Evolutionary conservation across 2,888 invertebrate species (phyloP).

Genomic region (Ramazzottius varieornatus): DNA sequence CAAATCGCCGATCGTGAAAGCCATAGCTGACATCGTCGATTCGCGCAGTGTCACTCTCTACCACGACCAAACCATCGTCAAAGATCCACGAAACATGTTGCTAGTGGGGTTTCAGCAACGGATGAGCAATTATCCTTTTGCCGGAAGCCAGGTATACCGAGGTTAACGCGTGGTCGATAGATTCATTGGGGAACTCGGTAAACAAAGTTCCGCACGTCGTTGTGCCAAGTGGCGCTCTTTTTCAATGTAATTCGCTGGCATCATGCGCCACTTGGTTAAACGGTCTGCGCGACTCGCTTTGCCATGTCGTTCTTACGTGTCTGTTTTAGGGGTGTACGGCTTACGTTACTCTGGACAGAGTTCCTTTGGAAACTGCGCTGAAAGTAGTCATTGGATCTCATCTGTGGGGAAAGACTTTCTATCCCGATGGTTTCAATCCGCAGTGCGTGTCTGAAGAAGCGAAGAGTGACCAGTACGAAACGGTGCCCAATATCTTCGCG

Average conservation of each 20-base stretch:
- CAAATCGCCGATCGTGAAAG: background rate
- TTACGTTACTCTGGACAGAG: background rate
- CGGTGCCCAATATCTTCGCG: background rate
- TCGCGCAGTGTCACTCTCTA: background rate
- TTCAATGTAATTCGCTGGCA: background rate
- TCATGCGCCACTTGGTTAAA: background rate
- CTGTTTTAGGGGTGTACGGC: background rate
- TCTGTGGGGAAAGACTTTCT: background rate
- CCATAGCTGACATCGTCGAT: background rate
- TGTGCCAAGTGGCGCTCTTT: too few relatives aligned
- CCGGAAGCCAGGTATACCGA: background rate
- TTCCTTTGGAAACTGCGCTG: background rate
- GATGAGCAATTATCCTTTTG: conserved; percentile 2
- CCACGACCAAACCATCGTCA: background rate
- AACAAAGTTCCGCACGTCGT: too few relatives aligned
- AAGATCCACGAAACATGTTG: background rate
- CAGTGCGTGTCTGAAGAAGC: background rate
- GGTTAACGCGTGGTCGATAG: background rate
- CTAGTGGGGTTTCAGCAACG: background rate
- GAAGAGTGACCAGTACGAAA: background rate
- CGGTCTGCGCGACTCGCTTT: too few relatives aligned
- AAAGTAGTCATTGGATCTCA: background rate
- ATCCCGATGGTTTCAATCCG: background rate
- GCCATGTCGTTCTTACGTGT: too few relatives aligned
- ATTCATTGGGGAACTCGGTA: background rate